Conservation (phyloP, 2,888 invertebrate species). For the Branchipolynoe longqiensis region DNA sequence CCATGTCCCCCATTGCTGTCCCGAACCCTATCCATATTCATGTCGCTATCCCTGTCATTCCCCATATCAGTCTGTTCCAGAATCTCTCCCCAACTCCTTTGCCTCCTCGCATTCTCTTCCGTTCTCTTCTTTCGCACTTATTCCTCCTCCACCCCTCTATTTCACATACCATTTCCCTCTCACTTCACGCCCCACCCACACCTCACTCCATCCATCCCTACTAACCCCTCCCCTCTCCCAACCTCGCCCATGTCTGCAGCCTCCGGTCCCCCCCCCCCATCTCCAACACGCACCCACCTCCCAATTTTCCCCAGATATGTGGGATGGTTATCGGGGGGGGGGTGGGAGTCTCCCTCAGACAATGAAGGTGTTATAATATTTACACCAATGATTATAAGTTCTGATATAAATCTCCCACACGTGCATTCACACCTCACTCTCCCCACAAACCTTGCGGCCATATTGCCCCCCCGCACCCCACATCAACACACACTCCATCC, state of each 20-base stretch:
- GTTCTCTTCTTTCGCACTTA: neutral
- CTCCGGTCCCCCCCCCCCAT: neutral
- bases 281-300: neutral
- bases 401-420: no score
- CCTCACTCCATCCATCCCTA: neutral
- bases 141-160: constrained; percentile 10
- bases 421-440: no score
- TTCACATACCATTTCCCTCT: neutral
- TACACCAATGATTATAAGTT: no score
- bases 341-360: no score
- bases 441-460: no score
- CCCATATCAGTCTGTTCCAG: neutral
- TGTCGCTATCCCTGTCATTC: neutral
- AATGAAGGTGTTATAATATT: no score
- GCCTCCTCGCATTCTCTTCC: neutral
- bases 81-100: neutral
- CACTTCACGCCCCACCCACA: neutral
- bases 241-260: neutral
- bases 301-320: no score
- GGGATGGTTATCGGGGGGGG: no score
- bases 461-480: neutral
- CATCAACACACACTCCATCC: neutral
- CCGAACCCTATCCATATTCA: neutral
- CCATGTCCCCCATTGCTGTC: neutral
- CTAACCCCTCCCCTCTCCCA: neutral